phyloP scores from a whole-genome alignment of 2,888 invertebrate genomes.

The Linyphia triangularis region DNA sequence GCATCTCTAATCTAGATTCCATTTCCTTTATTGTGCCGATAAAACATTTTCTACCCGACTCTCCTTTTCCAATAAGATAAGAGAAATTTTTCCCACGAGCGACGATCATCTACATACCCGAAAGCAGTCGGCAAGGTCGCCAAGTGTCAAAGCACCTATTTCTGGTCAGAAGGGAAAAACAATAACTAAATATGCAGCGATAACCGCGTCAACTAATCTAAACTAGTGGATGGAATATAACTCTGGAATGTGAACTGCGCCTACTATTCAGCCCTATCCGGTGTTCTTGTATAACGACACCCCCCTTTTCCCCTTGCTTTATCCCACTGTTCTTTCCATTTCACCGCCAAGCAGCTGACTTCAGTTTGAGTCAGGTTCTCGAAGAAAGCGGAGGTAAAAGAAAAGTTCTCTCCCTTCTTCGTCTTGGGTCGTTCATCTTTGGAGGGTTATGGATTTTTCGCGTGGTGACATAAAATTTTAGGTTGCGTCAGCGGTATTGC shows the following conservation, averaged over 20 bases:
- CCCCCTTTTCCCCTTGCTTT: background rate
- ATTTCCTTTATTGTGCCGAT: background rate
- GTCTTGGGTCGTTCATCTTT: constrained; percentile 41
- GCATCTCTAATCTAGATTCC: background rate
- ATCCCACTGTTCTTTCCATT: background rate
- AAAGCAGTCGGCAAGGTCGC: constrained; percentile 50
- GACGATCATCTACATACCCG: constrained; percentile 32
- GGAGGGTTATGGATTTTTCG: constrained; percentile 4
- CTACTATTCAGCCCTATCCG: constrained; percentile 8
- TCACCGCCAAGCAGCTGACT: background rate
- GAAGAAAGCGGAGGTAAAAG: constrained; percentile 34
- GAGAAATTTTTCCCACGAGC: background rate
- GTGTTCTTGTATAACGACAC: background rate
- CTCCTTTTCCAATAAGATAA: background rate
- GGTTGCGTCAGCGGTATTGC: background rate
- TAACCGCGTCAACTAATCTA: constrained; percentile 6
- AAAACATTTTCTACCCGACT: background rate
- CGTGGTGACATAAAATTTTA: background rate
- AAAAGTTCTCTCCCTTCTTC: background rate
- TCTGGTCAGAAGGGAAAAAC: constrained; percentile 28
- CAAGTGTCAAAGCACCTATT: constrained; percentile 50
- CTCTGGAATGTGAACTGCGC: constrained; percentile 34
- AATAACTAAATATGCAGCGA: background rate
- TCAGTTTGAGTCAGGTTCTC: constrained; percentile 12
- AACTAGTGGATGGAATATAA: constrained; percentile 4